Percentiles rank a stretch among this genome's conserved stretches.
Evolutionary conservation across 2,888 invertebrate species (phyloP).

Genomic region (Phorcus lineatus): DNA sequence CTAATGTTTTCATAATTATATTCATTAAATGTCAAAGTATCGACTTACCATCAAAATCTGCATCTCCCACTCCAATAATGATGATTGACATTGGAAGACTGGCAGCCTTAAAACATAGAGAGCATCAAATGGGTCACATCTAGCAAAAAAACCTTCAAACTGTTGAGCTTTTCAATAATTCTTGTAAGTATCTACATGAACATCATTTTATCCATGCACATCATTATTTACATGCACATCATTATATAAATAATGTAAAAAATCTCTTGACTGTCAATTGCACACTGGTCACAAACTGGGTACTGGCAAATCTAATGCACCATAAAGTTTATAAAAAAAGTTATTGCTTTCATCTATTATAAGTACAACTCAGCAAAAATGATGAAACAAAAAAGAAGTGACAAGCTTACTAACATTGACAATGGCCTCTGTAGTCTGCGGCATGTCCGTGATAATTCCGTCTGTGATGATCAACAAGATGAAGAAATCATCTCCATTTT

Average conservation of each 20-base stretch:
- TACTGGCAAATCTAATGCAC: too few relatives aligned
- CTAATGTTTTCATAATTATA: background rate
- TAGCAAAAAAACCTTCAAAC: too few relatives aligned
- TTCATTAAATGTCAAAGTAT: background rate
- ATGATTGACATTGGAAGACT: constrained; percentile 80
- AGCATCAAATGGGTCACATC: too few relatives aligned
- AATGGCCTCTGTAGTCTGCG: constrained; percentile 74
- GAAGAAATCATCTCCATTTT: constrained; percentile 78
- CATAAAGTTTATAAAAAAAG: too few relatives aligned
- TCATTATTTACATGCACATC: too few relatives aligned
- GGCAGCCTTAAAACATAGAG: constrained; percentile 76
- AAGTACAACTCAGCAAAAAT: background rate
- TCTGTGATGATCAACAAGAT: constrained; percentile 81
- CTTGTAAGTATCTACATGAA: too few relatives aligned
- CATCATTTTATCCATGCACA: too few relatives aligned
- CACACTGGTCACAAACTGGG: too few relatives aligned
- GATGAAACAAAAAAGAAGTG: background rate
- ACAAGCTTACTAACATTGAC: constrained; percentile 64
- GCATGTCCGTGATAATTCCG: constrained; percentile 81
- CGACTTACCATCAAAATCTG: constrained; percentile 78
- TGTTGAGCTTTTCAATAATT: too few relatives aligned
- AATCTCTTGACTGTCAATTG: too few relatives aligned
- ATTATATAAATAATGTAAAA: too few relatives aligned
- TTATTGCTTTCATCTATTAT: too few relatives aligned
- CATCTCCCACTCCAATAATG: constrained; percentile 81